A percentile compares a stretch with the other conserved stretches of the same genome.
Evolutionary conservation across 2,113 vertebrate species (phyloP).

Genomic region (Scopus umbretta): DNA sequence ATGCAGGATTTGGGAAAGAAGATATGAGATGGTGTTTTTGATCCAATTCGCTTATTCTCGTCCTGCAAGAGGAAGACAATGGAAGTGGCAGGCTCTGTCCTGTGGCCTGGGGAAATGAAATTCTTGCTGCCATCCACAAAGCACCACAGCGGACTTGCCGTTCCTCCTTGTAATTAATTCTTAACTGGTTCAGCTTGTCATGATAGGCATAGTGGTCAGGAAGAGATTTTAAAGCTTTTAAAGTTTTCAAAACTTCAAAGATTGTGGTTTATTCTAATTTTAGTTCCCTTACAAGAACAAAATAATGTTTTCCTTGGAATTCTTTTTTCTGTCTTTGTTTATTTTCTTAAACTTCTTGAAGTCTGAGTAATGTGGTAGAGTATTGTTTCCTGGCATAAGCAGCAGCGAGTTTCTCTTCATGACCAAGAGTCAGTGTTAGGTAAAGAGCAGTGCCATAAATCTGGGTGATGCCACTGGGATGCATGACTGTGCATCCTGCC

Average conservation of each 20-base stretch:
- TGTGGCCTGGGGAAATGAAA: background rate
- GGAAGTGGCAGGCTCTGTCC: background rate
- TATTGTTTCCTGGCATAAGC: too few relatives aligned
- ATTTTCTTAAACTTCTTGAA: background rate
- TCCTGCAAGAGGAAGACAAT: too few relatives aligned
- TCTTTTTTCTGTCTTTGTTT: background rate
- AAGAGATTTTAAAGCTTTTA: background rate
- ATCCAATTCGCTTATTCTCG: background rate
- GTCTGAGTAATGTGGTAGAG: too few relatives aligned
- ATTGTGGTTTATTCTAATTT: background rate
- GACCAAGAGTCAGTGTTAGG: background rate
- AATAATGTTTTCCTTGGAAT: background rate
- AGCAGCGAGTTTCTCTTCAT: background rate
- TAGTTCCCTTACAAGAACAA: background rate
- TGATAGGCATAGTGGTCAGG: background rate
- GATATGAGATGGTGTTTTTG: background rate
- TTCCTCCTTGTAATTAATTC: background rate
- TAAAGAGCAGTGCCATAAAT: background rate
- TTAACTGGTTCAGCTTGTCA: background rate
- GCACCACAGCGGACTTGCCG: background rate
- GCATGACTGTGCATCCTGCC: fast-evolving
- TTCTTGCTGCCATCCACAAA: background rate
- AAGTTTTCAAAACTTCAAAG: background rate
- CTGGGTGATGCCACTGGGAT: fast-evolving
- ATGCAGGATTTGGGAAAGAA: background rate